phyloP scores from a whole-genome alignment of 1,140 invertebrate genomes.

The Drosophila gunungcola region DNA sequence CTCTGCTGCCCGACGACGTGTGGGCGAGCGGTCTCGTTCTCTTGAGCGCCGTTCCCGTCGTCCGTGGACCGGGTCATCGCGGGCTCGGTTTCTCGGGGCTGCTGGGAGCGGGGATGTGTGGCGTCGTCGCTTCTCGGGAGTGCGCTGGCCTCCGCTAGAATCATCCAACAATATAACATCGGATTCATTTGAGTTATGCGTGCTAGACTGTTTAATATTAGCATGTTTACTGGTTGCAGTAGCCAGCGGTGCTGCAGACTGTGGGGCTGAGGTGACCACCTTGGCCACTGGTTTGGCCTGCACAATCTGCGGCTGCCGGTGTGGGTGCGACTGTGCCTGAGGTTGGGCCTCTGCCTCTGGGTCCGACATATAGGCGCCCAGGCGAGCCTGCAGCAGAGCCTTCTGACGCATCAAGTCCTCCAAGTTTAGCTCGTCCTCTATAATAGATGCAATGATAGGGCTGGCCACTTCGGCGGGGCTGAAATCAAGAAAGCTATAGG shows the following conservation, averaged over 20 bases:
- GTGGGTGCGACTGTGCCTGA: neutral
- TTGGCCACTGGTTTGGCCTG: conserved; percentile 18
- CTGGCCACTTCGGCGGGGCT: conserved; percentile 89
- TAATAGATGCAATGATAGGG: conserved; percentile 89
- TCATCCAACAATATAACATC: conserved; percentile 85
- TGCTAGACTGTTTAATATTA: conserved; percentile 81
- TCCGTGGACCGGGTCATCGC: conserved; percentile 31
- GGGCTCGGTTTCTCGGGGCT: conserved; percentile 37
- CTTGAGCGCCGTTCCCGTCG: conserved; percentile 49
- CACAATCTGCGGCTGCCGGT: conserved; percentile 6
- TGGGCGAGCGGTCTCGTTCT: conserved; percentile 55
- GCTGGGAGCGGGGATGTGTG: conserved; percentile 42
- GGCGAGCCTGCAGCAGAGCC: conserved; percentile 88
- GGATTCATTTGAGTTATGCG: conserved; percentile 81
- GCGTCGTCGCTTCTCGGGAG: conserved; percentile 59
- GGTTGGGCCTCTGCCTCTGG: conserved; percentile 66
- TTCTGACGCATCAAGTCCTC: conserved; percentile 96
- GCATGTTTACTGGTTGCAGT: conserved; percentile 82
- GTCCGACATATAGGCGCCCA: conserved; percentile 87
- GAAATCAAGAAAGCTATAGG: conserved; percentile 72
- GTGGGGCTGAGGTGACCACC: conserved; percentile 15
- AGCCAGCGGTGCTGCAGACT: conserved; percentile 66
- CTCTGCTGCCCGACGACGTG: conserved; percentile 47
- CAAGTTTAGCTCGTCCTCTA: conserved; percentile 94
- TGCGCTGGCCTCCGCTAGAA: conserved; percentile 82